phyloP scores from a whole-genome alignment of 2,113 vertebrate species.

The Ariopsis seemanni region DNA sequence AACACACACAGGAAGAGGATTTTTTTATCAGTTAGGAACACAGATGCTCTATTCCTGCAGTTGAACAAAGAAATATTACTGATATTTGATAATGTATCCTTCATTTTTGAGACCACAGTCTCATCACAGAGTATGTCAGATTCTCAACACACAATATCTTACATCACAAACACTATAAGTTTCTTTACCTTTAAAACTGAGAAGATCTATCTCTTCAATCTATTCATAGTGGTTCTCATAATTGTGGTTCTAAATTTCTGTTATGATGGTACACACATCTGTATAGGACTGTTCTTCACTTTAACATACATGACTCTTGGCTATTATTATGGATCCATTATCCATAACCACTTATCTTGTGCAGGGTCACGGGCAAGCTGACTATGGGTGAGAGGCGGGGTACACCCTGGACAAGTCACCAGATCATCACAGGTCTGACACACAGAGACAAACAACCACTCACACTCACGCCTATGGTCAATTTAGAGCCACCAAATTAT shows the following conservation, averaged over 20 bases:
- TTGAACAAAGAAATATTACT: slow-evolving; percentile 57
- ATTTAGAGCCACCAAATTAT: too few species aligned
- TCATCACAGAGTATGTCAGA: too few species aligned
- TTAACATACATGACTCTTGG: too few species aligned
- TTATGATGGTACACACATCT: not conserved
- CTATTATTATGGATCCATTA: too few species aligned
- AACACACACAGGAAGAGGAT: slow-evolving; percentile 65
- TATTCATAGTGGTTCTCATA: not conserved
- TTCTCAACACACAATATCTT: not conserved
- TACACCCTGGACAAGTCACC: too few species aligned
- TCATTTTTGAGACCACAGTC: not conserved
- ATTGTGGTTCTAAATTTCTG: not conserved
- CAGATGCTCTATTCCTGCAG: not conserved
- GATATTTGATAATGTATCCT: not conserved
- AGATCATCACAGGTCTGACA: too few species aligned
- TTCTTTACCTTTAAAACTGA: not conserved
- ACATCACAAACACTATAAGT: not conserved
- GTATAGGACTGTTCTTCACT: not conserved
- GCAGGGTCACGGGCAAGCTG: too few species aligned
- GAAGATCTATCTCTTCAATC: not conserved
- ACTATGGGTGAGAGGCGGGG: too few species aligned
- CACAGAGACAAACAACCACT: too few species aligned
- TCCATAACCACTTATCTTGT: too few species aligned
- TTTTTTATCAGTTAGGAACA: not conserved
- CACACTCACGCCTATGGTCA: too few species aligned